Percentiles rank a stretch among this genome's conserved stretches.
These are phyloP conservation scores for Gisinianus flammeolus DNA, from an alignment of 2,888 invertebrate species.

Conservation along the genomic window DNA sequence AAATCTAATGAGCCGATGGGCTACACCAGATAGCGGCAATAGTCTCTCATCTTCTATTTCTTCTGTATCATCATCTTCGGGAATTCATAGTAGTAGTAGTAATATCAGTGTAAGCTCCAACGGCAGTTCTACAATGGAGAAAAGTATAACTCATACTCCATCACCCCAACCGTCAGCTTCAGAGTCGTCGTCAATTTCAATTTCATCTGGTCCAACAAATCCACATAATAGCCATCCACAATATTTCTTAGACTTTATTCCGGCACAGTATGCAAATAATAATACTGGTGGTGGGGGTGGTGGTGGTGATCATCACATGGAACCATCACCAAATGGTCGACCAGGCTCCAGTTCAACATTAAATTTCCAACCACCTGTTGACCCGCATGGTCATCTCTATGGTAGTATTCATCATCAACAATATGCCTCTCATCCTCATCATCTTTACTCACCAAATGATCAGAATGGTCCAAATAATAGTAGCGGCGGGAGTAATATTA, in stretches of 20 bases:
- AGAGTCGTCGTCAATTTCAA: background rate
- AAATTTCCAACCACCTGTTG: constrained; percentile 60
- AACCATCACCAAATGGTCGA: constrained; percentile 63
- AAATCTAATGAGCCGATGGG: constrained; percentile 77
- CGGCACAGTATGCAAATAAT: constrained; percentile 53
- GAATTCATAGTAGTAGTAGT: constrained; percentile 42
- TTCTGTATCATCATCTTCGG: constrained; percentile 62
- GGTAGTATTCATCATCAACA: constrained; percentile 32
- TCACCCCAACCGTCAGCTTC: constrained; percentile 24
- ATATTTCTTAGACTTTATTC: constrained; percentile 26
- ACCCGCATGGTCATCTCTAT: constrained; percentile 61
- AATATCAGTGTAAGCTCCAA: constrained; percentile 49
- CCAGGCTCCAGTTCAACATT: constrained; percentile 59
- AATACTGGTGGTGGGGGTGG: constrained; percentile 58
- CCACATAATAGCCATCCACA: background rate
- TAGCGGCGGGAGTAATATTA: constrained; percentile 60
- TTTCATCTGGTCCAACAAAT: constrained; percentile 7
- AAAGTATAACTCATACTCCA: constrained; percentile 26
- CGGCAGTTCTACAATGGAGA: constrained; percentile 55
- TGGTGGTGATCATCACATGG: constrained; percentile 47
- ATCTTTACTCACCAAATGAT: constrained; percentile 11
- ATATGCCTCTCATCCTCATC: constrained; percentile 45
- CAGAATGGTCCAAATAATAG: background rate
- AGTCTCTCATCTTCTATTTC: constrained; percentile 59
- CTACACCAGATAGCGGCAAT: constrained; percentile 61